Base-by-base conservation (phyloP, 2,113 vertebrate species). In the Notechis scutatus region DNA sequence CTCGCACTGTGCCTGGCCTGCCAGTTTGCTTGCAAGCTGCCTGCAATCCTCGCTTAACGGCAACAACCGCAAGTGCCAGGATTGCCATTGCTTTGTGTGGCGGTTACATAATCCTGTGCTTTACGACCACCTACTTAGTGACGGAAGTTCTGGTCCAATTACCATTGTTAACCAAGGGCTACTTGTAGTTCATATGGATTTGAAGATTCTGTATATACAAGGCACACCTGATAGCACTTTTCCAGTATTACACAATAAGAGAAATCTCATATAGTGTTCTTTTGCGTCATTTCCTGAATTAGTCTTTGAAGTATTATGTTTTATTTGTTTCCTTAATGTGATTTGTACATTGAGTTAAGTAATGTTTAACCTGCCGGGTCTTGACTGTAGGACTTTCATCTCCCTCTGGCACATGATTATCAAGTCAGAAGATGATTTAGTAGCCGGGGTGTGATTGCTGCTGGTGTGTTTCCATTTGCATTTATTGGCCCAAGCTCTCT, bases 401-500 rank as follows among this genome's bases (percentile, higher is more conserved):
- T 2, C 0, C 21, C 90, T 0, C 0, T 55, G 92, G 56, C 42
- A 21, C 0, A 1, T 12, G 54, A 20, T 89, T 39, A 26, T 88
- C 87, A 93, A 90, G 20, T 91, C 85, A 93, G 85, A 54, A 26
- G 61, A 20, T 5, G 3, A 14, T 81, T n/a, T 93, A 89, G 64
- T 29, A 56, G 29, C 50, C 20, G 26, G 81, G 54, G n/a, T 92
- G 91, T 42, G 91, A 42, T 57, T 64, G n/a, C 34, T 81, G 74
- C 74, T 81, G 21, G 24, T 1, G 39, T 20, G 11, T 87, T 92
- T 42, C n/a, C 24, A 34, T 89, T 85, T 47, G 26, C 21, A 26
- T 69, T 61, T 69, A 69, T 11, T 47, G 20, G 26, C 64, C 45
- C 29, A 81, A 81, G 86, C 87, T 18, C 47, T 69, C 47, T n/a